phyloP scores from a whole-genome alignment of 1,140 invertebrate species.

The Drosophila willistoni region DNA sequence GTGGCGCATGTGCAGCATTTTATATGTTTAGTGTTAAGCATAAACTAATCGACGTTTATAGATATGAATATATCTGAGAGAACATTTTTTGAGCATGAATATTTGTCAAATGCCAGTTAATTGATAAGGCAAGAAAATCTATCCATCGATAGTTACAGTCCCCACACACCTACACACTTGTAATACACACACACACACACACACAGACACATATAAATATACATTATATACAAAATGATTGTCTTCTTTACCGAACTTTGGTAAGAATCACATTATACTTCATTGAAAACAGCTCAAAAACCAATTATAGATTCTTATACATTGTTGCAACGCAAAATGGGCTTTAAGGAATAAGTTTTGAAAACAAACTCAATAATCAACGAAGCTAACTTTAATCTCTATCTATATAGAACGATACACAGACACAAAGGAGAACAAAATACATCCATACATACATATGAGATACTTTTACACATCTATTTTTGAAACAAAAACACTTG shows the following conservation, averaged over 20 bases:
- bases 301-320: conserved; percentile 5
- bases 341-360: conserved; percentile 51
- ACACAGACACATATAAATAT: background rate
- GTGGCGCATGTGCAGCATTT: conserved; percentile 37
- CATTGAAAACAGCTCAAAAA: conserved; percentile 43
- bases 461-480: conserved; percentile 53
- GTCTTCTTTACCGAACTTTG: conserved; percentile 17
- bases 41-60: conserved; percentile 30
- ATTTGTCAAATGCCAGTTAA: conserved; percentile 44
- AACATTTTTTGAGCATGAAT: conserved; percentile 42
- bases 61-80: conserved; percentile 24
- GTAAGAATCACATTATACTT: conserved; percentile 13
- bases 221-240: conserved; percentile 17
- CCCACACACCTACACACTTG: no score
- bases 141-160: background rate
- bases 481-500: conserved; percentile 42
- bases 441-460: conserved; percentile 24
- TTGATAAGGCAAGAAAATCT: conserved; percentile 31
- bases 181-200: background rate
- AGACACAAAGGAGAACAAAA: background rate
- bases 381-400: conserved; percentile 62
- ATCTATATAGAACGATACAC: conserved; percentile 47
- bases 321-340: conserved; percentile 62
- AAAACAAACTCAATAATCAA: conserved; percentile 60
- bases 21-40: conserved; percentile 48